Evolutionary conservation across 2,797 vertebrate genomes (phyloP), one percentile per base, ranked within the genome.

Genomic region (Spea hammondii): DNA sequence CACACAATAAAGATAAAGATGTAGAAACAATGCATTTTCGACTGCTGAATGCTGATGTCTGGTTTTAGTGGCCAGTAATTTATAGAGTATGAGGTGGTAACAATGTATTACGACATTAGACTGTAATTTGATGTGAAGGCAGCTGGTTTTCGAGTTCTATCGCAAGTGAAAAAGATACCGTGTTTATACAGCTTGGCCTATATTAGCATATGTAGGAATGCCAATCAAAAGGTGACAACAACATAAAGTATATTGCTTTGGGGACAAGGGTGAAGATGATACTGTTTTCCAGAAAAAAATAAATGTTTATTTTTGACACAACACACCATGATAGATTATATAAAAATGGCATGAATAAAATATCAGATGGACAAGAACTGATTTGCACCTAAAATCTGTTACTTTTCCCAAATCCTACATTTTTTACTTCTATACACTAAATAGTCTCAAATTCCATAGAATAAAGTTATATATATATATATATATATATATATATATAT

Each of bases 1-100:
- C 79, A 72, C n/a, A 57, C 60, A 55, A 67, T 76, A 80, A 80
- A 76, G 79, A 76, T 80, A 80, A 76, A 80, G 79, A 80, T 46
- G 45, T 65, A 60, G 73, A 76, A 80, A 80, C 73, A 80, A 76
- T 65, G 68, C 11, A 46, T 46, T 32, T 71, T 59, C 51, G 13
- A 12, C 17, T 9, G 0, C 60, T 72, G 79, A 76, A 75, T 80
- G 68, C 59, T 80, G 73, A 71, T 76, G 73, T 65, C 0, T 57
- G 66, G 48, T 75, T 74, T 71, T 65, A 65, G 44, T 65, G 59
- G 65, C 73, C 79, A 9, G 68, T 80, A 66, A 80, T 66, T 76
- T 76, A 76, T 80, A 76, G 68, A 76, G 71, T 45, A 53, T 55
- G 51, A 66, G 60, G 7, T 45, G 46, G 51, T 45, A 46, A 71